Conservation (phyloP, 2,113 vertebrate genomes). For the Dicrurus megarhynchus region DNA sequence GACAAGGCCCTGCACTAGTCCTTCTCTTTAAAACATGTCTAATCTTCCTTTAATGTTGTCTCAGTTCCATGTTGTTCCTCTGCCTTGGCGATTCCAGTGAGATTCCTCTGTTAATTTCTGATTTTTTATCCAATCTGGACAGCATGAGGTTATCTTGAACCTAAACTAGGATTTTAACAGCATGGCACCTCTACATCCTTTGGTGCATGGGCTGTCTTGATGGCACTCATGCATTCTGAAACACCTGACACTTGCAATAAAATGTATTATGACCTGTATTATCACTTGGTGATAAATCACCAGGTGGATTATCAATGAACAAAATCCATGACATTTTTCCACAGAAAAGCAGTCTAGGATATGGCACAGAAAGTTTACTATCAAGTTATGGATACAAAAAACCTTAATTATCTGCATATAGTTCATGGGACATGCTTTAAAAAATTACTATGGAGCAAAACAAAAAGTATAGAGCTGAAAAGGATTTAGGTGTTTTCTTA, state of each 20-base stretch:
- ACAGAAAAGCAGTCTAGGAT: not conserved
- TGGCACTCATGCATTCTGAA: not conserved
- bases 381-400: not conserved
- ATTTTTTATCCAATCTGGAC: not conserved
- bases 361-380: not conserved
- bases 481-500: not conserved
- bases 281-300: not conserved
- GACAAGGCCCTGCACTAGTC: not conserved
- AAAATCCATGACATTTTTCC: not conserved
- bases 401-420: not conserved
- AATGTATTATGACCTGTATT: not conserved
- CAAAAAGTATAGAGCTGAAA: not conserved
- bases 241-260: not conserved
- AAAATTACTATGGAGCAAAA: not conserved
- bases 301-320: not conserved
- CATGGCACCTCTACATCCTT: not conserved
- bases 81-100: not conserved
- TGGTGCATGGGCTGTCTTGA: not conserved
- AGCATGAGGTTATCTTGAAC: not conserved
- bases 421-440: not conserved
- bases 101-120: not conserved
- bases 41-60: not conserved
- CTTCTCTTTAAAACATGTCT: not conserved
- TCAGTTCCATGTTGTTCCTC: not conserved
- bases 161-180: not conserved